Conservation (phyloP, 2,888 invertebrate species). For the Hermaeophaga mercurialis region DNA sequence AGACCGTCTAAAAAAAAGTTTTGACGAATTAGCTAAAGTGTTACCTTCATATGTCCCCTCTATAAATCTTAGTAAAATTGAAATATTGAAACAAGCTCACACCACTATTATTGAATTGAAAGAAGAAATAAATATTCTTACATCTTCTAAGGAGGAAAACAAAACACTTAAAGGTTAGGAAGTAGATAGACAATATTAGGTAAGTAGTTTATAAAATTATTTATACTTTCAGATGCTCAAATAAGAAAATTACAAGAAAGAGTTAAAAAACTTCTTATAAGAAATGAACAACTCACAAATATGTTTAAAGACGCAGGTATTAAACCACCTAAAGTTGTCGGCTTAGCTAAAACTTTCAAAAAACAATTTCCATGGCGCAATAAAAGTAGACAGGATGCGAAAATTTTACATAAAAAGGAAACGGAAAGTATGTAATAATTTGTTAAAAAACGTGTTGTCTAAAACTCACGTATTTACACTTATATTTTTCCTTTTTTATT, state of each 20-base stretch:
- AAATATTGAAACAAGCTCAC: slow-evolving; percentile 56
- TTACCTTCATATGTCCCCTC: slow-evolving; percentile 61
- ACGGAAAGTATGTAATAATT: slow-evolving; percentile 48
- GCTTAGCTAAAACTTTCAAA: slow-evolving; percentile 45
- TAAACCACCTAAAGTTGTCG: slow-evolving; percentile 51
- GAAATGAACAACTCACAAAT: slow-evolving; percentile 54
- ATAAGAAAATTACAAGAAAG: slow-evolving; percentile 53
- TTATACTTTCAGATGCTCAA: slow-evolving; percentile 46
- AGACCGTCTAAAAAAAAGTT: slow-evolving; percentile 66
- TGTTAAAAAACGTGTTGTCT: not conserved
- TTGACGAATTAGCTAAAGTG: slow-evolving; percentile 59
- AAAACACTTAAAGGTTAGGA: slow-evolving; percentile 8
- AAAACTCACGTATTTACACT: too few species aligned
- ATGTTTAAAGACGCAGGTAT: slow-evolving; percentile 56
- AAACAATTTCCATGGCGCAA: slow-evolving; percentile 47
- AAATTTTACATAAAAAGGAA: slow-evolving; percentile 48
- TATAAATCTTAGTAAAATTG: slow-evolving; percentile 53
- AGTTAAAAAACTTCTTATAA: slow-evolving; percentile 51
- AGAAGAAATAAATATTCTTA: slow-evolving; percentile 50
- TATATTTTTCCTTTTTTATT: slow-evolving; percentile 27
- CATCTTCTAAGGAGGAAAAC: slow-evolving; percentile 34
- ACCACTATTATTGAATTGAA: slow-evolving; percentile 54
- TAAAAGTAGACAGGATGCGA: slow-evolving; percentile 47
- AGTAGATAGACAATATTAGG: too few species aligned
- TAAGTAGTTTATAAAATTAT: too few species aligned